Base-by-base conservation (phyloP, 1,140 invertebrate species). In the Heliconius nattereri region DNA sequence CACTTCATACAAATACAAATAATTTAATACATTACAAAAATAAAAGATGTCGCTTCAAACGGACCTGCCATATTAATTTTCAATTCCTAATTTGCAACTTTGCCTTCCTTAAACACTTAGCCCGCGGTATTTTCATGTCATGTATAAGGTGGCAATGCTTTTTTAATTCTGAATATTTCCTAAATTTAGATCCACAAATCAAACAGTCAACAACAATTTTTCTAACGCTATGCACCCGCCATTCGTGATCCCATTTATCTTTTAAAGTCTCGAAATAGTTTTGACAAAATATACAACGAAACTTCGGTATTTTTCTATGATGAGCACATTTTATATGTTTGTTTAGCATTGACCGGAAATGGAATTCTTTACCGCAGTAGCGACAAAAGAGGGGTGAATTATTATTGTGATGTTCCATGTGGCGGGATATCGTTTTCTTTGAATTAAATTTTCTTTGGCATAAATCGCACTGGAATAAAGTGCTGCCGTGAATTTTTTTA, bases 211-310 rank as follows among this genome's bases (percentile, higher is more conserved):
- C 88, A 1, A 94, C 86, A 71, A 89, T 89, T 78, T 94, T 94
- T 57, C 94, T 90, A 13, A 92, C 89, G 29, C 89, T 89, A 74
- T 95, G 94, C 7, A 91, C 78, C 5, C 74, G 80, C 94, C 94
- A 95, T 75, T 95, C 92, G 79, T 95, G 94, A 70, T 95, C 94
- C 94, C 94, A 95, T 73, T 95, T 95, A 32, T 91, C 89, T 71
- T 93, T 94, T 40, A 94, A 84, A 78, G 89, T 91, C 35, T 85
- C 86, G 29, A 92, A 94, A 45, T 89, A 88, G 3, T 88, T 84
- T 8, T 85, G 79, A 76, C 94, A 95, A 73, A 94, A 90, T 78
- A 87, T 87, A 73, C 94, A 95, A 11, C 86, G 78, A 37, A 90
- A 92, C 37, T 87, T 89, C 23, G 81, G 81, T 0, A 82, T 57